These are phyloP conservation scores for Synergus gifuensis DNA, from an alignment of 2,888 invertebrate genomes.

Conservation along the genomic window DNA sequence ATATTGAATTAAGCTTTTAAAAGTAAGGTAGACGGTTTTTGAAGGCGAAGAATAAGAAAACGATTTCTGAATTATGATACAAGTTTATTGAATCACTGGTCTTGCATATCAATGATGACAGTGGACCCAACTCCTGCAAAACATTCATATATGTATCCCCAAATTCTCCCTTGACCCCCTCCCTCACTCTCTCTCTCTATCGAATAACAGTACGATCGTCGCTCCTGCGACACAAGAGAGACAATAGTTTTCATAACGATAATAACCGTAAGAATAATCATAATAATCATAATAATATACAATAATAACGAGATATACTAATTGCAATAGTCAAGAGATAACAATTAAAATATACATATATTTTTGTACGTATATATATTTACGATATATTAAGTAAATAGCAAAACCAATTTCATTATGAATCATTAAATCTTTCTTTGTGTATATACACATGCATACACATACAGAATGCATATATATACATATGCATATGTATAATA, in stretches of 20 bases:
- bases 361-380: conserved; percentile 57
- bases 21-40: background rate
- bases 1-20: background rate
- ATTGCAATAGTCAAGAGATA: conserved; percentile 69
- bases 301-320: conserved; percentile 70
- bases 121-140: conserved; percentile 49
- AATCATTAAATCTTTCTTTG: conserved; percentile 46
- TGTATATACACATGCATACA: conserved; percentile 45
- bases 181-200: no score
- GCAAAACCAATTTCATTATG: conserved; percentile 57
- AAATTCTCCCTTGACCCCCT: conserved; percentile 39
- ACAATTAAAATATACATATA: conserved; percentile 71
- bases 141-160: conserved; percentile 44
- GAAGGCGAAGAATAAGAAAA: conserved; percentile 25
- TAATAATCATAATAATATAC: conserved; percentile 67
- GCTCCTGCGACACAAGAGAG: conserved; percentile 44
- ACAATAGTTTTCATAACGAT: conserved; percentile 56
- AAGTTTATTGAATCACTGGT: conserved; percentile 71
- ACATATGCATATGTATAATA: conserved; percentile 55
- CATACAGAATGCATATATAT: conserved; percentile 42
- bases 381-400: conserved; percentile 61
- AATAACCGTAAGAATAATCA: conserved; percentile 50
- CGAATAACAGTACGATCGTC: conserved; percentile 50
- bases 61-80: conserved; percentile 62
- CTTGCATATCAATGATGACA: conserved; percentile 66